Conservation (phyloP, 2,113 vertebrate species). For the Pithys albifrons region DNA sequence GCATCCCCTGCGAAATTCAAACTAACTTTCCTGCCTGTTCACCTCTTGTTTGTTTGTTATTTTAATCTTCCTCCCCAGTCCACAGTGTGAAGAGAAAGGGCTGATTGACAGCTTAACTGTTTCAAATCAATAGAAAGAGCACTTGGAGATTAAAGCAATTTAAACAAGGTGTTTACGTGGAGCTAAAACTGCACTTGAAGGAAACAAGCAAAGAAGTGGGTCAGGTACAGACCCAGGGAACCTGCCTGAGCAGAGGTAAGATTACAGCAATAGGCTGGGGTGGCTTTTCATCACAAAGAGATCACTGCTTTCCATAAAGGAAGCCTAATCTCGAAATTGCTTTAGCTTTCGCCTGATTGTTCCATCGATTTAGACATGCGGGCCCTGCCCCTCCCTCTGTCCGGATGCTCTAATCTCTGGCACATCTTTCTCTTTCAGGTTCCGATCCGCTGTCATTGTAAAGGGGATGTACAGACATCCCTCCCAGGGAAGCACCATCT, state of each 20-base stretch:
- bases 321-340: constrained; percentile 68
- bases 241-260: constrained; percentile 44
- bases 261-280: constrained; percentile 58
- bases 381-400: background rate
- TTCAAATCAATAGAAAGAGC: constrained; percentile 71
- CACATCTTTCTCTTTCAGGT: background rate
- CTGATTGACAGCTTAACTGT: constrained; percentile 78
- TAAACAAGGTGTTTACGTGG: constrained; percentile 75
- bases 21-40: constrained; percentile 12
- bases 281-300: constrained; percentile 68
- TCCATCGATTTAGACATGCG: constrained; percentile 69
- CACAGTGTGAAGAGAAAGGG: constrained; percentile 45
- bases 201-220: constrained; percentile 71
- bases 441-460: background rate
- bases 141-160: constrained; percentile 76
- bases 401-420: background rate
- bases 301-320: constrained; percentile 65
- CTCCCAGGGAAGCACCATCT: background rate
- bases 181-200: constrained; percentile 77
- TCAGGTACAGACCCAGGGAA: constrained; percentile 51
- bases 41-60: constrained; percentile 75
- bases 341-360: constrained; percentile 71
- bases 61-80: constrained; percentile 71
- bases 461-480: fast-evolving
- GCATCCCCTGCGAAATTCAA: constrained; percentile 18